Percentiles rank a stretch among this genome's conserved stretches.
Conservation (phyloP, 64 coral and sea anemone species). For the Catalaphyllia jardinei region DNA sequence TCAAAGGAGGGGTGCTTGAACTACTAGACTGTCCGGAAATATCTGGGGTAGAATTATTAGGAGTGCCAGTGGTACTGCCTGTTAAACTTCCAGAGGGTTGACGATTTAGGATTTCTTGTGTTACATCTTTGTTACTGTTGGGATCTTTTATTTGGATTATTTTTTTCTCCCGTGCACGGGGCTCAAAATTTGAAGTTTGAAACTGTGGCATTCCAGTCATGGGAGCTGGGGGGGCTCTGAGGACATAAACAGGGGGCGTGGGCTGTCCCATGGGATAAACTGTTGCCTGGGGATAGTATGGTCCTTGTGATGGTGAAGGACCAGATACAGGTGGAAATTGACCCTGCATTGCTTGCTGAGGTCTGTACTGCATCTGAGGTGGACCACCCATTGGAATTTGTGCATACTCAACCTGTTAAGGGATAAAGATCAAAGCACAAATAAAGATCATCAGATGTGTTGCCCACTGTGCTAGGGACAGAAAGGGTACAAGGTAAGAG, state of each 20-base stretch:
- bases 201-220: constrained; percentile 5
- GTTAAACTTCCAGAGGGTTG: constrained; percentile 30
- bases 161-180: constrained; percentile 54
- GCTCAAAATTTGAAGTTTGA: constrained; percentile 15
- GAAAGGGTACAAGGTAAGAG: too few species aligned
- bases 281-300: constrained; percentile 19
- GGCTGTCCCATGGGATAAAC: constrained; percentile 37
- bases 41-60: constrained; percentile 50
- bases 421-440: neutral
- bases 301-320: constrained; percentile 58
- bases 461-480: too few species aligned
- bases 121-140: constrained; percentile 85
- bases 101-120: constrained; percentile 71
- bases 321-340: constrained; percentile 46
- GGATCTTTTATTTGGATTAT: constrained; percentile 79
- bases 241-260: constrained; percentile 22
- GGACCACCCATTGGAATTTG: constrained; percentile 33
- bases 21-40: constrained; percentile 69
- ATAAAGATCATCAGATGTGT: too few species aligned
- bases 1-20: constrained; percentile 79
- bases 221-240: constrained; percentile 10
- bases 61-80: constrained; percentile 33
- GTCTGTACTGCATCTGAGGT: constrained; percentile 45
- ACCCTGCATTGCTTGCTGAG: constrained; percentile 54
- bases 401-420: constrained; percentile 48